Evolutionary conservation across 2,888 invertebrate genomes (phyloP).

Genomic region (Gordius sp.): DNA sequence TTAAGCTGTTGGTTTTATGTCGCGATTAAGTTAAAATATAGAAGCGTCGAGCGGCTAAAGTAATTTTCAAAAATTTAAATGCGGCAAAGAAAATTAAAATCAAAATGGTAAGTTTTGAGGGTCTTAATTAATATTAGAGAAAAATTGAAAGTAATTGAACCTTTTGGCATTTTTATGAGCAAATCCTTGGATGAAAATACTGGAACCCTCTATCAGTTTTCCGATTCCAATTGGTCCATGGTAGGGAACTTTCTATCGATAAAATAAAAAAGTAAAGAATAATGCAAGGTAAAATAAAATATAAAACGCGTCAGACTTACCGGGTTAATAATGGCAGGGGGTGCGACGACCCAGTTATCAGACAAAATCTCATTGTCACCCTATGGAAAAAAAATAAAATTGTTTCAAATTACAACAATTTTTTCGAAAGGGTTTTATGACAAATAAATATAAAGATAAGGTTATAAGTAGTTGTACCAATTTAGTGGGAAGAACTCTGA

Average conservation of each 20-base stretch:
- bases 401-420: too few species aligned
- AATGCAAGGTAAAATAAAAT: background rate
- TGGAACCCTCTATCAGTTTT: background rate
- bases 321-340: constrained; percentile 8
- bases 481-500: background rate
- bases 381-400: too few species aligned
- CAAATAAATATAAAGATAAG: too few species aligned
- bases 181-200: constrained; percentile 8
- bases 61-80: too few species aligned
- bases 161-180: constrained; percentile 14
- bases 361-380: background rate
- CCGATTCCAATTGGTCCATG: constrained; percentile 10
- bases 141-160: background rate
- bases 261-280: background rate
- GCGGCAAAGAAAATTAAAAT: too few species aligned
- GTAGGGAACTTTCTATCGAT: constrained; percentile 14
- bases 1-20: too few species aligned
- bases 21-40: too few species aligned
- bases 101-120: too few species aligned
- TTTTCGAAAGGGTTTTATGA: too few species aligned
- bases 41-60: too few species aligned
- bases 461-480: too few species aligned
- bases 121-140: too few species aligned
- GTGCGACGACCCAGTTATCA: constrained; percentile 9
- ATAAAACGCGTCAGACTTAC: constrained; percentile 3